Conservation (phyloP, 2,113 vertebrate genomes). For the Tiliqua scincoides region DNA sequence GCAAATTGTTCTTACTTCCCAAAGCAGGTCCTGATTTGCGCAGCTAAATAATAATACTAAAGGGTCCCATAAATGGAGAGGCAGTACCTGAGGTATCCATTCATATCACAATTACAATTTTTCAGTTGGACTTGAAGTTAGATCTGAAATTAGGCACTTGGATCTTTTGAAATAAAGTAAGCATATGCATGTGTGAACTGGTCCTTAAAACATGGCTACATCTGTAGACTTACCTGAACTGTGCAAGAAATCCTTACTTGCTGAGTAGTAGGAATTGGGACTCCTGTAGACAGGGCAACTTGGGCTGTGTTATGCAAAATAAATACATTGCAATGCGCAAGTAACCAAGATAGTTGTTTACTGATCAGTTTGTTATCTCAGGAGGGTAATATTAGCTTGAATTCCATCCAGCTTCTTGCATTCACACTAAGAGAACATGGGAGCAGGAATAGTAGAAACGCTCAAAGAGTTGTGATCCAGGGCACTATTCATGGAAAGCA, state of each 20-base stretch:
- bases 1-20: too few relatives aligned
- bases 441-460: neutral
- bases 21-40: too few relatives aligned
- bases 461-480: too few relatives aligned
- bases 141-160: too few relatives aligned
- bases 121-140: neutral
- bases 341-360: neutral
- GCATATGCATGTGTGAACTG: too few relatives aligned
- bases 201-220: too few relatives aligned
- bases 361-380: neutral
- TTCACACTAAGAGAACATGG: neutral
- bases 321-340: neutral
- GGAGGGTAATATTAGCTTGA: neutral
- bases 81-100: too few relatives aligned
- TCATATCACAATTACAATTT: neutral
- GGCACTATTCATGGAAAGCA: neutral
- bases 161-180: too few relatives aligned
- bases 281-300: neutral
- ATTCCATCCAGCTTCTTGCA: neutral
- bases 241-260: neutral
- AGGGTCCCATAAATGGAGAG: too few relatives aligned
- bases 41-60: too few relatives aligned
- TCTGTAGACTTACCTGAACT: neutral
- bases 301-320: neutral
- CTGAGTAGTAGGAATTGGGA: neutral